Base-by-base conservation (phyloP, 2,113 vertebrate genomes). In the Uria aalge region DNA sequence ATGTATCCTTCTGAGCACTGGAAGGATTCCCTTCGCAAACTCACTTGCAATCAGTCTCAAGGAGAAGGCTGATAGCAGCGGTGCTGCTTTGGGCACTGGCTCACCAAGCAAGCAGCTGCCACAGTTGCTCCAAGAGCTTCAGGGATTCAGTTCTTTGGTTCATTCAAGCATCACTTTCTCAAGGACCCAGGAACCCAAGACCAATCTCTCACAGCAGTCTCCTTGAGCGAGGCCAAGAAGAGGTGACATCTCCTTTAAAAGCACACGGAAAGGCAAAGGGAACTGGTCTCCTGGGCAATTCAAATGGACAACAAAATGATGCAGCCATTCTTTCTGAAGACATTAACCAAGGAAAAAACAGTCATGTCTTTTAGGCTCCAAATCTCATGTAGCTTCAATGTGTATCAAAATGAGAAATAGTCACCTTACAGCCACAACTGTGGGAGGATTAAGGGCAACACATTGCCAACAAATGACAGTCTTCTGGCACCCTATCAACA, bases 81-180 rank as follows among this genome's bases (percentile, higher is more conserved):
- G 72, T 38, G 20, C 88, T 94, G 82, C 85, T 93, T n/a, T 84
- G 85, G 95, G 90, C 76, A 86, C 68, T 83, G 78, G n/a, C 38
- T 92, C 92, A 94, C 91, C 89, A 94, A 91, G 85, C 67, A 74
- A 66, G 77, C 62, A 85, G 74, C 73, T 89, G 77, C 53, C 75
- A 85, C 69, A 76, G 80, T 34, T 72, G 73, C 89, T 94, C 74
- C 77, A 91, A 90, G 73, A 94, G 84, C 57, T 94, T 71, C 34
- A 62, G 56, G 63, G 85, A 74, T 77, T 59, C 59, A 45, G 73
- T 50, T 88, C 74, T 87, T 79, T 69, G 78, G 59, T 67, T 96
- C 68, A 59, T 68, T 81, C 92, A 88, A 92, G 81, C 89, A 63
- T 9, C 20, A 23, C 74, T 68, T 95, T 79, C 62, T 57, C 80